Percentiles rank a stretch among this genome's conserved stretches.
phyloP scores from a whole-genome alignment of 2,113 vertebrate genomes.

The Gnathonemus longibarbis region DNA sequence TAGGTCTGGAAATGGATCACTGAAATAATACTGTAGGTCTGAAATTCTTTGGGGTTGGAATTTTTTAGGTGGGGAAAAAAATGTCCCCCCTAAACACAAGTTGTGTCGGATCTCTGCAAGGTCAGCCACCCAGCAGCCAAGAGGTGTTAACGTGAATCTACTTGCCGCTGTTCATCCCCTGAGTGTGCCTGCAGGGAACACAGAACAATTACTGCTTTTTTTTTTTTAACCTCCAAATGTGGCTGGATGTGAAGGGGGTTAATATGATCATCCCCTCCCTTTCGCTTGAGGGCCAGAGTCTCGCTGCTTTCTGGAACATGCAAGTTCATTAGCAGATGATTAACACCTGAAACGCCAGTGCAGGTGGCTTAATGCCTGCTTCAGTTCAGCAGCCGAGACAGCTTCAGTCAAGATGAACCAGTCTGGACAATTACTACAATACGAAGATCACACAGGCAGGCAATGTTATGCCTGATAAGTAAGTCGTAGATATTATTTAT shows the following conservation, averaged over 20 bases:
- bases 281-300: background rate
- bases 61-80: background rate
- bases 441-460: background rate
- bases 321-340: background rate
- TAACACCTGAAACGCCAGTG: background rate
- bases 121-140: background rate
- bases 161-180: background rate
- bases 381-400: background rate
- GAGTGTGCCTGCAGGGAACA: background rate
- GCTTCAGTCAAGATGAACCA: background rate
- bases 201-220: background rate
- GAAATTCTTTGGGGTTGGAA: background rate
- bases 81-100: background rate
- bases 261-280: background rate
- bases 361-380: background rate
- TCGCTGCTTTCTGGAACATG: background rate
- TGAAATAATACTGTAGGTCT: conserved; percentile 1
- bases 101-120: background rate
- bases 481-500: background rate
- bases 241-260: background rate
- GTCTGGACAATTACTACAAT: background rate
- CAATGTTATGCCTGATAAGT: background rate
- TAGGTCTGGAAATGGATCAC: background rate
- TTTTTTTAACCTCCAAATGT: background rate
- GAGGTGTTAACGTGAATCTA: background rate